Base-by-base conservation (phyloP, 2,113 vertebrate genomes). In the Pelvicachromis taeniatus region DNA sequence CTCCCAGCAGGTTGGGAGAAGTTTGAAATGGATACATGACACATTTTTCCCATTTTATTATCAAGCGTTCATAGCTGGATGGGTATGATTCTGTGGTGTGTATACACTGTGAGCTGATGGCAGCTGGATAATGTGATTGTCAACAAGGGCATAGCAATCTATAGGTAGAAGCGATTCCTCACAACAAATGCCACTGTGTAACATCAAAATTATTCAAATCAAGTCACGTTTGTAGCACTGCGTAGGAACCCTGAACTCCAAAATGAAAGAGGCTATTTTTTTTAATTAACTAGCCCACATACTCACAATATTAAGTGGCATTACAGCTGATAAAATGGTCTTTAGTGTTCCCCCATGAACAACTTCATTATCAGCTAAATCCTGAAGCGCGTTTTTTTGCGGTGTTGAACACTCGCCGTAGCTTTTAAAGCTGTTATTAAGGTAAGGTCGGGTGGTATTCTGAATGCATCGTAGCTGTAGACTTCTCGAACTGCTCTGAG, bases 91-190 rank as follows among this genome's bases (percentile, higher is more conserved):
- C 52, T 31, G 17, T 23, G 26, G 40, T 82, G 63, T 26, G 14
- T n/a, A 17, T 19, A 77, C 29, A 35, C 19, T 17, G 48, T 50
- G 38, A 48, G 45, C 17, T 42, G 56, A 89, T 65, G 38, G 35
- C 21, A 61, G 86, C 68, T 68, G 42, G 54, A 58, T 86, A 29
- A 87, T 35, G 52, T 90, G 90, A 94, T 93, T 92, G 90, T 94
- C 88, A 83, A 83, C 59, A 70, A 82, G 77, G 79, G 79, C 86
- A 80, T 58, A 82, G 68, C 73, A 59, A 80, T 84, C 65, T 63
- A n/a, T 3, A 31, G 56, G 42, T 61, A 4, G 40, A 80, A 59
- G 75, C 53, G 0, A 48, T 6, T 82, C 77, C 33, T 91, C 17
- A 48, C 56, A 38, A 40, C 31, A 40, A 65, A 83, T 42, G 33